A percentile compares a stretch with the other conserved stretches of the same genome.
Conservation (phyloP, 1,140 invertebrate genomes). For the Orius insidiosus region DNA sequence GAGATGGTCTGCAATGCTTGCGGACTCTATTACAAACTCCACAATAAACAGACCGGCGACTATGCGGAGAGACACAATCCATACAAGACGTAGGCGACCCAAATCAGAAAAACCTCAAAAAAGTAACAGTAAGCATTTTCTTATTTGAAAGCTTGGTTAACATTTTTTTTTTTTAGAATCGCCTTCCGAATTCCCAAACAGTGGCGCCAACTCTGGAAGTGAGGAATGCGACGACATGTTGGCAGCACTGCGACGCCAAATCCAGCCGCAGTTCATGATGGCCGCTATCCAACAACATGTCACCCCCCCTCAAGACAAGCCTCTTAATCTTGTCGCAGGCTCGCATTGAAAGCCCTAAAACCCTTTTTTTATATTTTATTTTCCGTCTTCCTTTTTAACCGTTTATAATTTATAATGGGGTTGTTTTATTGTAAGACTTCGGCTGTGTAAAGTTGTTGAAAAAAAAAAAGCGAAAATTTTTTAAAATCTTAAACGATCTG, state of each 20-base stretch:
- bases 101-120: constrained; percentile 34
- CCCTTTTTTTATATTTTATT: no score
- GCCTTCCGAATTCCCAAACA: constrained; percentile 12
- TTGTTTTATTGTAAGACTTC: no score
- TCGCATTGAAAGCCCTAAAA: constrained; percentile 12
- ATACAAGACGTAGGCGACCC: constrained; percentile 81
- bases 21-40: no score
- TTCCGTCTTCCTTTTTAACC: no score
- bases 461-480: no score
- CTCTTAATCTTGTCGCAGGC: constrained; percentile 18
- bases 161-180: constrained; percentile 25
- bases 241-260: constrained; percentile 39
- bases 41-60: constrained; percentile 81
- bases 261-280: constrained; percentile 44
- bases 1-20: constrained; percentile 91
- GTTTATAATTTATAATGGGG: no score
- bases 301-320: constrained; percentile 15
- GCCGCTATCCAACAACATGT: constrained; percentile 23
- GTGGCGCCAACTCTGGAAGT: constrained; percentile 27
- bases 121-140: constrained; percentile 26
- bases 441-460: no score
- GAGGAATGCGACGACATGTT: constrained; percentile 38
- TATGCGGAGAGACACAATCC: constrained; percentile 93
- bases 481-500: no score
- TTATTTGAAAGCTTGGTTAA: no score